Evolutionary conservation across 2,797 vertebrate genomes (phyloP), one percentile per base, ranked within the genome.

Genomic region (Cygnus olor): DNA sequence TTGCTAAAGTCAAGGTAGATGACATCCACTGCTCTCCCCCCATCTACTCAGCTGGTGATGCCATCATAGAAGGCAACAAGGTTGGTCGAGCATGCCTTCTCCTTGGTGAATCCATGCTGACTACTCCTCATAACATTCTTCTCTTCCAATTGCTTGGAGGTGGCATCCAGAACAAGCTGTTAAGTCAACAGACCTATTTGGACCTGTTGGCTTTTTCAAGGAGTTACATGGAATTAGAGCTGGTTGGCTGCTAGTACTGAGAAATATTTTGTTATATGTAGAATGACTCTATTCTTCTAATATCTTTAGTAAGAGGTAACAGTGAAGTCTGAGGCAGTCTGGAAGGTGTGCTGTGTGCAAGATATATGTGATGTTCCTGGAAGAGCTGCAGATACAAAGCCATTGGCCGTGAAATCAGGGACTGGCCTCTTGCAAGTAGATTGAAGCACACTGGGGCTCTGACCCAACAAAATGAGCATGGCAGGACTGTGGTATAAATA

Each of bases 251-350:
- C 20, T 44, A 61, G 30, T 28, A n/a, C 38, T 4, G 30, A 49
- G 58, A n/a, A 63, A 21, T 28, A 16, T 14, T 5, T 25, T 5
- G 11, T 15, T 57, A 5, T 24, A 0, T 8, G 19, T 4, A 3
- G 44, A 30, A 19, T n/a, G 27, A 28, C 4, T 22, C 44, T 36
- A 0, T 7, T 53, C 36, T 14, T 20, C 30, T 18, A 0, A 11
- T 7, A 0, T 5, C 45, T 51, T 36, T 14, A 38, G 25, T 14
- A 5, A 25, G 74, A 32, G 36, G 56, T 5, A 1, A 1, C 6
- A 24, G 22, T 0, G 0, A n/a, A 58, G 19, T 2, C 44, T 1
- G 4, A 42, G 45, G 32, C 28, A 32, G 0, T 8, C 8, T 0
- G 0, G 32, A 10, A 27, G 30, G 16, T 4, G 1, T 9, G 6